Evolutionary conservation across 2,113 vertebrate genomes (phyloP).

Genomic region (Percina caprodes): DNA sequence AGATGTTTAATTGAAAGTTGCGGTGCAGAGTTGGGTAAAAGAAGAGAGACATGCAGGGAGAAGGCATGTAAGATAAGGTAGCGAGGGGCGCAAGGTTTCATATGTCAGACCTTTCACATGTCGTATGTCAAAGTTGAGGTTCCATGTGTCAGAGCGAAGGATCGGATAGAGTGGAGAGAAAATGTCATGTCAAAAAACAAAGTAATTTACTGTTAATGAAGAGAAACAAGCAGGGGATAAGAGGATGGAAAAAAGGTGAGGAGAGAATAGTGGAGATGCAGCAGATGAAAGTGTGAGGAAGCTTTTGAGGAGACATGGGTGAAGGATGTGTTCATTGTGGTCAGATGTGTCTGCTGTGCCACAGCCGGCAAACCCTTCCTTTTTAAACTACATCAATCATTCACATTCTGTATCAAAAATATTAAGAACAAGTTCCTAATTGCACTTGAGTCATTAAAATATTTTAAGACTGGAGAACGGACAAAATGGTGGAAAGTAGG

Average conservation of each 20-base stretch:
- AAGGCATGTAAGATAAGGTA: neutral
- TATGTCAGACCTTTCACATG: conserved; percentile 35
- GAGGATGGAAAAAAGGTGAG: neutral
- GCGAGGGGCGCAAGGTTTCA: neutral
- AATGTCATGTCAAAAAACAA: conserved; percentile 60
- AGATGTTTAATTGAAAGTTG: conserved; percentile 40
- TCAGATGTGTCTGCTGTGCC: neutral
- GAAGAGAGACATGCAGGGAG: neutral
- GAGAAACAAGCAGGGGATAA: neutral
- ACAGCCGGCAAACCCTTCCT: neutral
- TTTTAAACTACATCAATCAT: conserved; percentile 1
- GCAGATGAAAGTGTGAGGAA: neutral
- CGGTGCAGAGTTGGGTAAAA: conserved; percentile 4
- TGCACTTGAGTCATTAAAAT: conserved; percentile 3
- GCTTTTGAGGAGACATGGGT: neutral
- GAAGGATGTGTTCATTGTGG: conserved; percentile 2
- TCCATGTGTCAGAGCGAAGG: conserved; percentile 28
- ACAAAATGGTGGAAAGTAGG: conserved; percentile 2
- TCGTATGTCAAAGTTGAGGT: conserved; percentile 20
- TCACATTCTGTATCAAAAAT: conserved; percentile 21
- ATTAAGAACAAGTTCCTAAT: neutral
- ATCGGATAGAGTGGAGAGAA: conserved; percentile 12
- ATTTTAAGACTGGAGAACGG: neutral
- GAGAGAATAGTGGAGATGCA: neutral
- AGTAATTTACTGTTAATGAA: conserved; percentile 42